Base-by-base conservation (phyloP, 2,888 invertebrate species). In the Xestia c-nigrum region DNA sequence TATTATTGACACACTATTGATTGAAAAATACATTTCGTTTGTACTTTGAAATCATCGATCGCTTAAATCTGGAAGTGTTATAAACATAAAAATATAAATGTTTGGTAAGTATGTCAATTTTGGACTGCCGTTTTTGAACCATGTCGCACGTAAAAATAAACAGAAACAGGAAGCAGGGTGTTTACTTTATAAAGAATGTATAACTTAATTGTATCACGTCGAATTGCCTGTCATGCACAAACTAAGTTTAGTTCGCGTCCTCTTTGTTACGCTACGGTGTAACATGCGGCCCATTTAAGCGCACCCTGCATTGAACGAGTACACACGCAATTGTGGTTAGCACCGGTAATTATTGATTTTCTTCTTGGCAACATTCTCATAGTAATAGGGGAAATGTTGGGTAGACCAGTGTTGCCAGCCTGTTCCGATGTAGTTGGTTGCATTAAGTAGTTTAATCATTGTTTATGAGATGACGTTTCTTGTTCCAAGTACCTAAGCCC, bases 301-400 rank as follows among this genome's bases (percentile, higher is more conserved):
- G 87, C 87, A 89, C 88, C 87, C 88, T 87, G 87, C 87, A 86
- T 88, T 86, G 88, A 85, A 71, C 81, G 83, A 84, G 83, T 85
- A 87, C 89, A 89, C 88, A 85, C 88, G 90, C 89, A 90, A 78
- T 90, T 92, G 91, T 92, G 90, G 90, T 89, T 87, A 88, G 87
- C 83, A 81, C 84, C 85, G 85, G 89, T 90, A 92, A 92, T 92
- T 91, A 93, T 92, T 90, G 91, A 92, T 91, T 91, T 91, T 91
- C 91, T 90, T 91, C 90, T 90, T 85, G 89, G 89, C 90, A 91
- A 89, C 88, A 88, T 78, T 86, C 84, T 83, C 81, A 76, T 78
- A 77, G 83, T 83, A 87, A 85, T 82, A 76, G 79, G 84, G 74
- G 78, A 84, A 86, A 88, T 86, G 81, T 85, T 67, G 73, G 70